Evolutionary conservation across 2,797 vertebrate genomes (phyloP).

Genomic region (Anguilla megastoma): DNA sequence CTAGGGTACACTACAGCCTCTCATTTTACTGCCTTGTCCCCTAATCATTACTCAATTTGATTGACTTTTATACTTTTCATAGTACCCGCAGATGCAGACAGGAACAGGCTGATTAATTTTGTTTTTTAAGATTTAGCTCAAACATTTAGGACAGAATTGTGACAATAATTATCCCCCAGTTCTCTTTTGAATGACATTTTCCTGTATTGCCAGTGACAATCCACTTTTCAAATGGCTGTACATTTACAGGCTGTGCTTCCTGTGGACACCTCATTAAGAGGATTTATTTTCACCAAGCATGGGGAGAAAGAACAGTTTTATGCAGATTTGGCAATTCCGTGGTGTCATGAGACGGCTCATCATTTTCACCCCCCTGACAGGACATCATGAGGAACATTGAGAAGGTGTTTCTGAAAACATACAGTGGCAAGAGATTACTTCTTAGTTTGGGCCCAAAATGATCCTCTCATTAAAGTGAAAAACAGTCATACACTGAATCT

Average conservation of each 20-base stretch:
- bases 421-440: slow-evolving; percentile 5
- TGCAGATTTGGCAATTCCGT: slow-evolving; percentile 22
- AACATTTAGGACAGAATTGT: neutral
- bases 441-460: slow-evolving; percentile 20
- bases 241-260: neutral
- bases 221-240: neutral
- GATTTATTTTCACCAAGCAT: slow-evolving; percentile 7
- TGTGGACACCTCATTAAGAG: slow-evolving; percentile 26
- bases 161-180: neutral
- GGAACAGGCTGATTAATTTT: neutral
- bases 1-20: neutral
- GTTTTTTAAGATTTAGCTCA: neutral
- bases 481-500: slow-evolving; percentile 29
- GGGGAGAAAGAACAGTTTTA: slow-evolving; percentile 18
- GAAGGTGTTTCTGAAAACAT: neutral
- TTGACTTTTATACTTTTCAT: neutral
- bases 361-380: slow-evolving; percentile 21
- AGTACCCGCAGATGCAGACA: neutral
- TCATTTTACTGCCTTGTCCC: neutral
- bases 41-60: neutral
- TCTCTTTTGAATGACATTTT: slow-evolving; percentile 9
- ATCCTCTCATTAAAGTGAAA: slow-evolving; percentile 32
- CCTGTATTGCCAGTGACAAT: neutral
- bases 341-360: neutral
- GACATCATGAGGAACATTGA: slow-evolving; percentile 20